Percentiles rank a stretch among this genome's conserved stretches.
phyloP scores from a whole-genome alignment of 2,888 invertebrate genomes.

The Ernsta delagoae region DNA sequence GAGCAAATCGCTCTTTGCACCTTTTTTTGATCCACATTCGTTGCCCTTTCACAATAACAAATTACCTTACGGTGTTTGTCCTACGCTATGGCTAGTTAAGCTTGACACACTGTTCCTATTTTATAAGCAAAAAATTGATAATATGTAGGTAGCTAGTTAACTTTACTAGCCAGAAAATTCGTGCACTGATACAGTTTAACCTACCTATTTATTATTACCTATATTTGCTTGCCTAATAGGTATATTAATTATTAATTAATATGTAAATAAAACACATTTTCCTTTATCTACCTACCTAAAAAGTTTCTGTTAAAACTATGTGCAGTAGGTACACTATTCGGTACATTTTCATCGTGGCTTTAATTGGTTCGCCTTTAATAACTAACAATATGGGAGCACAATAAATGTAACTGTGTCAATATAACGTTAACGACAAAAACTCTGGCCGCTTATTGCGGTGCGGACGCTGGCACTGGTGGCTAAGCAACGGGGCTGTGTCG shows the following conservation, averaged over 20 bases:
- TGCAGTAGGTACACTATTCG: too few relatives aligned
- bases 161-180: too few relatives aligned
- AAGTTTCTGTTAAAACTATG: too few relatives aligned
- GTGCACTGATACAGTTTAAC: too few relatives aligned
- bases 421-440: slow-evolving; percentile 63
- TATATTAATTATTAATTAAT: too few relatives aligned
- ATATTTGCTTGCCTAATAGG: too few relatives aligned
- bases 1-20: slow-evolving; percentile 4
- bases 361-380: slow-evolving; percentile 13
- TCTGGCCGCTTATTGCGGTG: slow-evolving; percentile 55
- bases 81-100: not conserved
- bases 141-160: too few relatives aligned
- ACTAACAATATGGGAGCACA: slow-evolving; percentile 14
- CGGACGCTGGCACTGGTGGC: slow-evolving; percentile 40
- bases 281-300: too few relatives aligned
- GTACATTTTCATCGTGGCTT: not conserved
- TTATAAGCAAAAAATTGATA: not conserved
- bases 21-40: slow-evolving; percentile 4
- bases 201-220: too few relatives aligned
- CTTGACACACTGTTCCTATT: not conserved
- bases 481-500: slow-evolving; percentile 58
- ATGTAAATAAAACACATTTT: too few relatives aligned
- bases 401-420: slow-evolving; percentile 54
- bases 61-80: not conserved
- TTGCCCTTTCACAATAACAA: slow-evolving; percentile 1